Base-by-base conservation (phyloP, 2,888 invertebrate genomes). In the Crioceris asparagi region DNA sequence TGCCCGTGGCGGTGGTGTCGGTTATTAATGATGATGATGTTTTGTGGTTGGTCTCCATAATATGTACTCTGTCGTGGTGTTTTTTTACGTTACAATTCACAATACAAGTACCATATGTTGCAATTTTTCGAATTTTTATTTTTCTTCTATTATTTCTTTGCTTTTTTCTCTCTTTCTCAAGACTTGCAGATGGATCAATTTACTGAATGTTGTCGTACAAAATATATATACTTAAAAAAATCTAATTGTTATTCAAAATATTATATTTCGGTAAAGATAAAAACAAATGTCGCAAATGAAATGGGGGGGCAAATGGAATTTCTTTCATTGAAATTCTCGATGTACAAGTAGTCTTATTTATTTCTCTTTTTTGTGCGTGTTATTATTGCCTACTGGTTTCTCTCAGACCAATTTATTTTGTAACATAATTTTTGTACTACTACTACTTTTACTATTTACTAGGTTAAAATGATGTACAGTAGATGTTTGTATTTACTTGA, bases 31-130 rank as follows among this genome's bases (percentile, higher is more conserved):
- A n/a, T n/a, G n/a, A n/a, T n/a, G n/a, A n/a, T n/a, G n/a, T n/a
- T n/a, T n/a, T n/a, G n/a, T n/a, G n/a, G n/a, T n/a, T n/a, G n/a
- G n/a, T n/a, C n/a, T n/a, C n/a, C n/a, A n/a, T n/a, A n/a, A n/a
- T n/a, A n/a, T n/a, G n/a, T n/a, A n/a, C n/a, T n/a, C n/a, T n/a
- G n/a, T n/a, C n/a, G n/a, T n/a, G n/a, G n/a, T n/a, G n/a, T n/a
- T n/a, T n/a, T n/a, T n/a, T n/a, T n/a, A n/a, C n/a, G n/a, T n/a
- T n/a, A n/a, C n/a, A n/a, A n/a, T n/a, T n/a, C n/a, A n/a, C n/a
- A n/a, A n/a, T n/a, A n/a, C n/a, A n/a, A n/a, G 53, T 58, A 61
- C 62, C 62, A 60, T 61, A 62, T 61, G 61, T 62, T 61, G 60
- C 61, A 61, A 61, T 32, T 32, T 32, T 19, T 8, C 18, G 19